phyloP scores from a whole-genome alignment of 2,797 vertebrate species.

The Chaetophractus vellerosus region DNA sequence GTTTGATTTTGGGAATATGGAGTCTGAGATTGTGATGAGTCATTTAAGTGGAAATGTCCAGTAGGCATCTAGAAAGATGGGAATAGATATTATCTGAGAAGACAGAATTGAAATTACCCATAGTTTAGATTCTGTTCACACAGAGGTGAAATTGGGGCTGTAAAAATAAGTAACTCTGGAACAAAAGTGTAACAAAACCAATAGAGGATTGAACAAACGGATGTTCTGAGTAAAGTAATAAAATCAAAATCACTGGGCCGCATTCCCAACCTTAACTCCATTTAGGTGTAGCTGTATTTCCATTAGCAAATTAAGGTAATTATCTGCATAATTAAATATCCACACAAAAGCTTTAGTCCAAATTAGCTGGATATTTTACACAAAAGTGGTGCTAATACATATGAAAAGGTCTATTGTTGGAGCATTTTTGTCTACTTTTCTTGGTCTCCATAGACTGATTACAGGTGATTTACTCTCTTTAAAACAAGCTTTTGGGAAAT shows the following conservation, averaged over 20 bases:
- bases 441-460: conserved; percentile 36
- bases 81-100: conserved; percentile 3
- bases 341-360: conserved; percentile 63
- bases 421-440: background rate
- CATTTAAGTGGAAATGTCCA: conserved; percentile 38
- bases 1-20: background rate
- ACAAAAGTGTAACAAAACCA: conserved; percentile 70
- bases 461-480: conserved; percentile 27
- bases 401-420: conserved; percentile 49
- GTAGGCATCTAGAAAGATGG: background rate
- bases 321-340: conserved; percentile 81
- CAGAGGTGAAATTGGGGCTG: conserved; percentile 17
- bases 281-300: conserved; percentile 64
- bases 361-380: conserved; percentile 75
- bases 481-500: conserved; percentile 36
- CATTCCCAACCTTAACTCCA: conserved; percentile 56
- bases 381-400: conserved; percentile 42
- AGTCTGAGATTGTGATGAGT: background rate
- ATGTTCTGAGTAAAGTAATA: conserved; percentile 72
- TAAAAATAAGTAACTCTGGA: conserved; percentile 78
- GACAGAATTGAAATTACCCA: conserved; percentile 54
- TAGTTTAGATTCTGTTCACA: conserved; percentile 71
- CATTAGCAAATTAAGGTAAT: conserved; percentile 77
- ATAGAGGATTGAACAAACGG: conserved; percentile 66
- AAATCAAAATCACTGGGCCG: conserved; percentile 66